Evolutionary conservation across 1,140 invertebrate genomes (phyloP), one percentile per base, ranked within the genome.

Genomic region (Drosophila repleta): DNA sequence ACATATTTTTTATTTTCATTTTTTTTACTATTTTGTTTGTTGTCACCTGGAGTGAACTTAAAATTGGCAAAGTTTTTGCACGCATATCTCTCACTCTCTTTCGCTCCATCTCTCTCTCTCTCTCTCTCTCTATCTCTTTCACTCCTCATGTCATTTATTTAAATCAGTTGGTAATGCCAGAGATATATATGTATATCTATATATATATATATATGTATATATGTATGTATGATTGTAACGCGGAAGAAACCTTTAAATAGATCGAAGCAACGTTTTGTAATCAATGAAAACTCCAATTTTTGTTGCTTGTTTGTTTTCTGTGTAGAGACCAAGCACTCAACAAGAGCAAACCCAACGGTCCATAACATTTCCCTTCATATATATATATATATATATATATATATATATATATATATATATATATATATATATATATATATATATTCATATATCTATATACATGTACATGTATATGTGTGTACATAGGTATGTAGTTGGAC

Each of bases 191-290:
- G 11, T 35, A 13, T 35, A 35, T 8, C 6, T 35, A 11, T 13
- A 35, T 35, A 13, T 13, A 35, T 35, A 10, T 29, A 39, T 18
- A 24, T 24, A 24, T 24, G 24, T 24, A 24, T 4, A 4, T 29
- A 8, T 8, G 8, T 29, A 8, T 29, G 29, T 29, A 39, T 10
- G 29, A 6, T 37, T 17, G 17, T 20, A 48, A 58, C 21, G 35
- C 37, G 32, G 13, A 45, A 17, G 53, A 21, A 41, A 46, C 29
- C 45, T 82, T 58, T 79, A 83, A 82, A 83, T 82, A 83, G 79
- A 82, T 77, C 37, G 60, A 64, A 53, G 58, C 48, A 70, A 74
- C 61, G 74, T 80, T 80, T 81, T 70, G 62, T 78, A 81, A 81
- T 76, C 18, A 13, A 17, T 41, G 57, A 7, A 62, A 62, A 67